Evolutionary conservation across 2,113 vertebrate species (phyloP).

Genomic region (Scopus umbretta): DNA sequence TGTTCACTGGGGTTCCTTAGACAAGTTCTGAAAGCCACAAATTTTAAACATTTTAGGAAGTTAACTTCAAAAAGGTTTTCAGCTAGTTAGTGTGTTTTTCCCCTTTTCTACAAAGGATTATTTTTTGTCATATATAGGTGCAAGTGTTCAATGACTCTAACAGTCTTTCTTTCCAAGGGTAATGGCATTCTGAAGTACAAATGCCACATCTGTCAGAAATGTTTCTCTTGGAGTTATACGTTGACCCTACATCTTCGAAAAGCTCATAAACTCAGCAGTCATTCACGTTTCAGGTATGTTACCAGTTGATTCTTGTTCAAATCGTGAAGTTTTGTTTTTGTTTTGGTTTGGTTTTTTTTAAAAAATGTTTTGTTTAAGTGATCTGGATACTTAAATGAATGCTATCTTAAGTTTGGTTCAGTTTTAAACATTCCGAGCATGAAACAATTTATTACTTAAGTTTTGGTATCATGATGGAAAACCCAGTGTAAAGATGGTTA

Average conservation of each 20-base stretch:
- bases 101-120: not conserved
- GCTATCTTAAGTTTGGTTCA: not conserved
- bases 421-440: not conserved
- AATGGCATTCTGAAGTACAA: constrained; percentile 69
- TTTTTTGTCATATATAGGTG: not conserved
- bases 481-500: not conserved
- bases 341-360: too few relatives aligned
- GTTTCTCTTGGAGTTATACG: constrained; percentile 79
- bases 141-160: not conserved
- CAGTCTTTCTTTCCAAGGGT: not conserved
- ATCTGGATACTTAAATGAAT: not conserved
- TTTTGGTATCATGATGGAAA: not conserved
- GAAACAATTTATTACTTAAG: not conserved
- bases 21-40: not conserved
- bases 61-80: not conserved
- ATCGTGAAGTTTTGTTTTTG: not conserved
- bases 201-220: constrained; percentile 77
- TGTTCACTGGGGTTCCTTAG: not conserved
- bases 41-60: not conserved
- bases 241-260: constrained; percentile 75
- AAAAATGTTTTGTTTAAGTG: not conserved
- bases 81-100: not conserved
- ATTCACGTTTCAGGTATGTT: constrained; percentile 74
- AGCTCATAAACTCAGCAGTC: constrained; percentile 74
- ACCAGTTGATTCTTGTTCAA: not conserved